Base-by-base conservation (phyloP, 2,113 vertebrate species). In the Podiceps cristatus region DNA sequence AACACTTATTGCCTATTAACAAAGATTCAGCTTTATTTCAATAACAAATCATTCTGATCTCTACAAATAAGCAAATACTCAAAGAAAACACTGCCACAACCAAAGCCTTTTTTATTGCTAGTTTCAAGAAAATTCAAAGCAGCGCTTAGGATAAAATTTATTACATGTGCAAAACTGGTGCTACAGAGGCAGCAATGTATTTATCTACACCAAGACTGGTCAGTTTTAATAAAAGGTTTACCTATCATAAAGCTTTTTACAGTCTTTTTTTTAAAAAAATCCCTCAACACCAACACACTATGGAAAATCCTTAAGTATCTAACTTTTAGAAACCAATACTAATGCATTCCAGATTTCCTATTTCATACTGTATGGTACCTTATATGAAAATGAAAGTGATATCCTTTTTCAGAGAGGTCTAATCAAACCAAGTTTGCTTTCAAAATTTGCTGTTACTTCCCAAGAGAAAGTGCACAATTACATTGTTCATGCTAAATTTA, bases 361-460 rank as follows among this genome's bases (percentile, higher is more conserved):
- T 67, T 92, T 89, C 87, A 94, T 62, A 56, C 69, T n/a, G 45
- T 31, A 86, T 72, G 83, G 85, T 58, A 58, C 37, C 86, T 64
- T 49, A 7, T 2, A 56, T 5, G 68, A 84, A 68, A 91, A 76
- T 74, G 82, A 90, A 92, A 83, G 44, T 37, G 28, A 92, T 40
- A 56, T 7, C 71, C 66, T 80, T 78, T 95, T 77, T 75, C 86
- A 94, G 44, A 95, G 85, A 66, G 86, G 69, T 55, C 67, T 90
- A 88, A 97, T 90, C 94, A 93, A 83, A 87, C 29, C 86, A 68
- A 89, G 80, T 71, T 68, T 55, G 50, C 86, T 89, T 93, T 55
- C 90, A 64, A 78, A 98, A 97, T 96, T 86, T 96, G 84, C 97
- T 87, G 89, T 96, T 96, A 90, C 95, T 95, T 97, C 97, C 97